These are phyloP conservation scores for Drosophila histrio DNA, from an alignment of 2,888 invertebrate genomes.

Conservation along the genomic window DNA sequence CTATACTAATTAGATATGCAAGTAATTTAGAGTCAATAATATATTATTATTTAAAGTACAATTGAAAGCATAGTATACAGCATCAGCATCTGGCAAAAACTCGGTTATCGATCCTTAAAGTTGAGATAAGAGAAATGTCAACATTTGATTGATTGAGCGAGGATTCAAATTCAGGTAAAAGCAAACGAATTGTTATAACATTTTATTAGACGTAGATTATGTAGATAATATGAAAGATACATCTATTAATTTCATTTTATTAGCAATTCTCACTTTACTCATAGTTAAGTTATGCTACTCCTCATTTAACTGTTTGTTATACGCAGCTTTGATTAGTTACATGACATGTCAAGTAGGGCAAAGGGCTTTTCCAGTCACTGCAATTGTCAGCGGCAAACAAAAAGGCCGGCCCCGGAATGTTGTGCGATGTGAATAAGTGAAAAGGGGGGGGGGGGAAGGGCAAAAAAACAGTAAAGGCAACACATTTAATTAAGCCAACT, in stretches of 20 bases:
- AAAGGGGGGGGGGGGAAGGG: no score
- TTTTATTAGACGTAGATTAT: no score
- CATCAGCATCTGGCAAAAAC: no score
- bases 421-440: conserved; percentile 3
- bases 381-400: conserved; percentile 33
- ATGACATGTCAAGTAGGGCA: conserved; percentile 36
- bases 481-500: conserved; percentile 69
- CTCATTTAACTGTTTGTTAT: background rate
- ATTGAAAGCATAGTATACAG: no score
- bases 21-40: background rate
- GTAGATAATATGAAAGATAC: no score
- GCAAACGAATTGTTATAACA: no score
- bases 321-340: conserved; percentile 27
- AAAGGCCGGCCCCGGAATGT: conserved; percentile 5
- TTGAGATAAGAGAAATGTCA: no score
- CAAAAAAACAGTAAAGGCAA: conserved; percentile 34
- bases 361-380: conserved; percentile 11
- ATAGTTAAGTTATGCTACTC: background rate
- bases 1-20: background rate
- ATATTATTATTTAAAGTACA: background rate
- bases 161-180: no score
- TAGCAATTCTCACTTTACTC: no score
- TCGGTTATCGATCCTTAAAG: no score
- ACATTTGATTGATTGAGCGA: no score
- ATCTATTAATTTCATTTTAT: no score